Percentiles rank a stretch among this genome's conserved stretches.
These are phyloP conservation scores for Xiphophorus birchmanni DNA, from an alignment of 2,797 vertebrate species.

Conservation along the genomic window DNA sequence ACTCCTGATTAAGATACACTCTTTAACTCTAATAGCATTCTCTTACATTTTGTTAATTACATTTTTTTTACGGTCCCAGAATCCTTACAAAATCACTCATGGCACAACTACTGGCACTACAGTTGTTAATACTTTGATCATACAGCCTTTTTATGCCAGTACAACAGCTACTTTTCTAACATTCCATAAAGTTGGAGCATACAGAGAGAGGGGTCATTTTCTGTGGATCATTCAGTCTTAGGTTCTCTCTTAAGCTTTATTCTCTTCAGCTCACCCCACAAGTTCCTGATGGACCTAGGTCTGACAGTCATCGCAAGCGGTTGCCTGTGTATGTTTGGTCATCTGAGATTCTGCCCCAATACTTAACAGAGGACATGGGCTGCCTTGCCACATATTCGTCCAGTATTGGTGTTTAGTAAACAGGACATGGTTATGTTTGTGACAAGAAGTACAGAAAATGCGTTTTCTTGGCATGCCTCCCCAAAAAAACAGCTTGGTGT, in stretches of 20 bases:
- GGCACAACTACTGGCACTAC: not conserved
- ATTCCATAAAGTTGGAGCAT: not conserved
- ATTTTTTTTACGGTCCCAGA: not conserved
- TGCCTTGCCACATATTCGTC: not conserved
- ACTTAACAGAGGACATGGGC: not conserved
- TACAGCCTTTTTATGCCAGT: not conserved
- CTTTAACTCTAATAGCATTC: not conserved
- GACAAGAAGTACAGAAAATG: not conserved
- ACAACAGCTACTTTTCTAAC: not conserved
- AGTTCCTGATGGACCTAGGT: not conserved
- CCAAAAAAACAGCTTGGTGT: not conserved
- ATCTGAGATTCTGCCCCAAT: not conserved
- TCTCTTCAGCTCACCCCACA: not conserved
- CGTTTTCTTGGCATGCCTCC: not conserved
- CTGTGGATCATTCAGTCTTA: not conserved
- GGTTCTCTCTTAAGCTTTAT: not conserved
- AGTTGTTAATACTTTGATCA: not conserved
- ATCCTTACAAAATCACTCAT: not conserved
- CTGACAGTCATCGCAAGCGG: not conserved
- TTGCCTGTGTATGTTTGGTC: not conserved
- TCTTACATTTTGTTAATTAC: not conserved
- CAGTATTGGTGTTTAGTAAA: not conserved
- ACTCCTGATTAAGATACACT: not conserved
- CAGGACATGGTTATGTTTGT: not conserved
- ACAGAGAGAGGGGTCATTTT: not conserved